Conservation (phyloP, 2,888 invertebrate species). For the Sphaerophoria taeniata region DNA sequence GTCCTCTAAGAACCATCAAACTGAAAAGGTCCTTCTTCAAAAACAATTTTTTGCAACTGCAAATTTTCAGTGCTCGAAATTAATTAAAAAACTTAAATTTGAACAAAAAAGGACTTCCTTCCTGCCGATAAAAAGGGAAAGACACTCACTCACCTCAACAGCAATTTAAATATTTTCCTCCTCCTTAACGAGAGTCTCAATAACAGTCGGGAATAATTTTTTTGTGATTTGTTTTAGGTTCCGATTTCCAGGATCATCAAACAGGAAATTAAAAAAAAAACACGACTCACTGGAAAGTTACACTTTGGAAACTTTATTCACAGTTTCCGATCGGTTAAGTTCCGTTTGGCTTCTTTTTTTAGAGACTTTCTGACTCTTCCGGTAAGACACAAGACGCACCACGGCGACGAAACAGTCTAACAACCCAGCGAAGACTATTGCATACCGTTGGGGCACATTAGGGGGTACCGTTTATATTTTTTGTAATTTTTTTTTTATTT, state of each 20-base stretch:
- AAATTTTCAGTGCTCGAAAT: constrained; percentile 13
- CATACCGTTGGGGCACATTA: constrained; percentile 41
- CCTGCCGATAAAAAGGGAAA: background rate
- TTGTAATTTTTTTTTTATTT: background rate
- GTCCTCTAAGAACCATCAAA: background rate
- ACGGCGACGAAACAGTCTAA: constrained; percentile 66
- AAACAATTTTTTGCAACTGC: constrained; percentile 17
- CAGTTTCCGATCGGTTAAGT: constrained; percentile 29
- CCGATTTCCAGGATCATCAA: constrained; percentile 46
- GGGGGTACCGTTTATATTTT: constrained; percentile 29
- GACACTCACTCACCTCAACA: constrained; percentile 63
- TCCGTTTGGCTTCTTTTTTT: background rate
- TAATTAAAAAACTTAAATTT: constrained; percentile 53
- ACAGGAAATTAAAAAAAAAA: constrained; percentile 44
- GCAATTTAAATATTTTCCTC: constrained; percentile 50
- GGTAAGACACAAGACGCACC: constrained; percentile 20
- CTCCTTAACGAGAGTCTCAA: constrained; percentile 15
- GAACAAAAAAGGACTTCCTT: constrained; percentile 41
- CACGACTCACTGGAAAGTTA: constrained; percentile 1
- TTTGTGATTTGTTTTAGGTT: constrained; percentile 4
- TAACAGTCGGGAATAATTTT: background rate
- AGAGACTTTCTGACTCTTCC: background rate
- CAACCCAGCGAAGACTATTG: constrained; percentile 42
- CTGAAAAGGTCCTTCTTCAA: constrained; percentile 35
- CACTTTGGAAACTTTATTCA: constrained; percentile 25